Conservation (phyloP, 2,797 vertebrate genomes). For the Myiotriccus ornatus region DNA sequence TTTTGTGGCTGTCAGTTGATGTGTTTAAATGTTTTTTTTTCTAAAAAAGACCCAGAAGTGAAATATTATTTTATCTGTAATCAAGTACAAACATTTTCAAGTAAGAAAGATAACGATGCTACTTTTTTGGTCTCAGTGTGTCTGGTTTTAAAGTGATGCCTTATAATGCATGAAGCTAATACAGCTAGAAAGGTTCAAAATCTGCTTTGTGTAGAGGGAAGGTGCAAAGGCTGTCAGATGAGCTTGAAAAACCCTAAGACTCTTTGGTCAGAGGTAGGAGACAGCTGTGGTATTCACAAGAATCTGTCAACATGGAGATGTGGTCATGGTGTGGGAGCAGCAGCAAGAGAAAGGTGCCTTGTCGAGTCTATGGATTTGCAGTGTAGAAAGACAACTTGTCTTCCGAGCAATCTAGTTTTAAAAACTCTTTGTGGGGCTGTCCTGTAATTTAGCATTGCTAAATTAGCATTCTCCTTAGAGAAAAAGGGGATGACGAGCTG, state of each 20-base stretch:
- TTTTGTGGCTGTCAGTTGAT: conserved; percentile 9
- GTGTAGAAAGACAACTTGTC: not conserved
- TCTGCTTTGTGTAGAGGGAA: not conserved
- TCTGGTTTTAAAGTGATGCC: not conserved
- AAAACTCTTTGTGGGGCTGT: not conserved
- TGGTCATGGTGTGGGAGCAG: not conserved
- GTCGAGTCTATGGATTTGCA: not conserved
- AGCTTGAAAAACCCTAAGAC: not conserved
- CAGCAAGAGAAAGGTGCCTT: not conserved
- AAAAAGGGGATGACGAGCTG: not conserved
- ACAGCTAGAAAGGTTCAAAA: not conserved
- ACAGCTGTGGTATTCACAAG: not conserved
- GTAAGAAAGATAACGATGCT: not conserved
- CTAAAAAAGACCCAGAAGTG: not conserved
- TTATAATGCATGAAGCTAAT: not conserved
- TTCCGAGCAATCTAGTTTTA: not conserved
- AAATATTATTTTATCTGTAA: not conserved
- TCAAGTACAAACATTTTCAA: not conserved
- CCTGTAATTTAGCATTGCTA: not conserved
- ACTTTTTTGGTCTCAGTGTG: accelerated
- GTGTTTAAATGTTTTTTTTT: not conserved
- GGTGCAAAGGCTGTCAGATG: not conserved
- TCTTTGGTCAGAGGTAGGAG: not conserved
- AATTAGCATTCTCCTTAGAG: not conserved
- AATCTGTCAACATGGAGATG: not conserved